Conservation (phyloP, 2,888 invertebrate species). For the Lasioglossum oenotherae region DNA sequence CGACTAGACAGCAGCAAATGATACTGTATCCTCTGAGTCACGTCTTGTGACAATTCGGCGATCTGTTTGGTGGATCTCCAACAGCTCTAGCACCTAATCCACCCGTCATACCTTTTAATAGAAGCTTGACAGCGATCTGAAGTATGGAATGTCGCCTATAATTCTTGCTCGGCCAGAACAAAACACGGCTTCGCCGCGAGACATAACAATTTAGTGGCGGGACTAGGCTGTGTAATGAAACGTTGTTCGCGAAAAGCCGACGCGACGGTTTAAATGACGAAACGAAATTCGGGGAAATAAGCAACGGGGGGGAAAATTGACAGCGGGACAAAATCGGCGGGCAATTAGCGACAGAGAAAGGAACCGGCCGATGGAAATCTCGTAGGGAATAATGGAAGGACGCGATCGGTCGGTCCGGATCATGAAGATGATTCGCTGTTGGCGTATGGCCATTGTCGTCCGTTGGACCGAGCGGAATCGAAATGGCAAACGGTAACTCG, state of each 20-base stretch:
- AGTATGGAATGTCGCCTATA: slow-evolving; percentile 7
- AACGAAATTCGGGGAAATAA: background rate
- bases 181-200: background rate
- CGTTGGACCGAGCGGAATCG: slow-evolving; percentile 82
- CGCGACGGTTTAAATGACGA: background rate
- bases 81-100: slow-evolving; percentile 12
- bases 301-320: background rate
- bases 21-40: background rate
- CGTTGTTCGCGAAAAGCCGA: background rate
- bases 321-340: slow-evolving; percentile 15
- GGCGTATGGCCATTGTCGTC: slow-evolving; percentile 80
- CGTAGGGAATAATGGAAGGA: background rate
- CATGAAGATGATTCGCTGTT: slow-evolving; percentile 82
- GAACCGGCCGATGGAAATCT: slow-evolving; percentile 16
- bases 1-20: background rate
- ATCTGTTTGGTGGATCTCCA: slow-evolving; percentile 1
- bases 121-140: slow-evolving; percentile 11
- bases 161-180: background rate
- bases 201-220: background rate
- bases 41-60: background rate
- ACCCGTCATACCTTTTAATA: slow-evolving; percentile 8
- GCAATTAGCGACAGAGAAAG: slow-evolving; percentile 15
- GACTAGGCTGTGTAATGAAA: background rate
- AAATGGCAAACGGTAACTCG: slow-evolving; percentile 83
- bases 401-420: slow-evolving; percentile 71